These are phyloP conservation scores for Nebria ingens DNA, from an alignment of 1,140 invertebrate species.

Conservation along the genomic window DNA sequence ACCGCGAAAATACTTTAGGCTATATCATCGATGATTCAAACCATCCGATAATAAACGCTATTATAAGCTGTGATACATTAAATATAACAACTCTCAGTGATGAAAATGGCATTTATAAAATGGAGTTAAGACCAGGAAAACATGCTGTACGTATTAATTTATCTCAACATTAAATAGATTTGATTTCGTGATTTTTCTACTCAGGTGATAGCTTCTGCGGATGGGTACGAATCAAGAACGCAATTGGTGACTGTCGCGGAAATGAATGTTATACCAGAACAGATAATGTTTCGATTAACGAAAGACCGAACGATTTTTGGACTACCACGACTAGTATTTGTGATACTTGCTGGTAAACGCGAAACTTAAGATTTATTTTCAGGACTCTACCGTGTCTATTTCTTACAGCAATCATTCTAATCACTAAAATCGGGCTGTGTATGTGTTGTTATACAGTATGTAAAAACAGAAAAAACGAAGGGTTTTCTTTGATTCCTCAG, in stretches of 20 bases:
- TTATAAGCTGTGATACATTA: conserved; percentile 39
- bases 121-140: conserved; percentile 42
- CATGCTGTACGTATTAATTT: conserved; percentile 29
- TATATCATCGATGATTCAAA: conserved; percentile 44
- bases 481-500: conserved; percentile 35
- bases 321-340: conserved; percentile 60
- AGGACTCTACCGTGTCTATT: neutral
- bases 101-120: conserved; percentile 45
- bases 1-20: conserved; percentile 39
- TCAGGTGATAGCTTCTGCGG: conserved; percentile 41
- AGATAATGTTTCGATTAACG: conserved; percentile 54
- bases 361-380: neutral
- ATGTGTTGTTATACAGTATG: conserved; percentile 37
- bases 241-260: conserved; percentile 41
- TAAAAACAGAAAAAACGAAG: conserved; percentile 34
- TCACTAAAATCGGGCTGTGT: conserved; percentile 32
- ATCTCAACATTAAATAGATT: neutral
- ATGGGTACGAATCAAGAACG: conserved; percentile 41
- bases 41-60: conserved; percentile 46
- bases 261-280: conserved; percentile 32
- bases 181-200: neutral
- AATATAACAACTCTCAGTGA: conserved; percentile 36
- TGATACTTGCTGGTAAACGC: conserved; percentile 56
- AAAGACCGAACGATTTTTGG: conserved; percentile 56
- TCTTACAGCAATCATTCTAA: conserved; percentile 36